A percentile compares a stretch with the other conserved stretches of the same genome.
These are phyloP conservation scores for Leptura quadrifasciata DNA, from an alignment of 2,888 invertebrate genomes.

Conservation along the genomic window DNA sequence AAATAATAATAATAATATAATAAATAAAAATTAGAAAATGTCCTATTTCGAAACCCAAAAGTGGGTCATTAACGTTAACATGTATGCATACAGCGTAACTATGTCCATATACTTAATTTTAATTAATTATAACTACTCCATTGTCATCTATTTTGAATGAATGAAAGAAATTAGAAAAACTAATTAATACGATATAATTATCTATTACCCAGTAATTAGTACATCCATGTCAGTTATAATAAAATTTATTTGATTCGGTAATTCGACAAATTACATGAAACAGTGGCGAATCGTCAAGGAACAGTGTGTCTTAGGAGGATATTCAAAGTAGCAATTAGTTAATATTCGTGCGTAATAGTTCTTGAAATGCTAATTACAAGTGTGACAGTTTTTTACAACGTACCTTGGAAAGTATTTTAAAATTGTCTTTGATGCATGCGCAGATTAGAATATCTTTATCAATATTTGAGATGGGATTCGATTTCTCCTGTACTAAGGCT, in stretches of 20 bases:
- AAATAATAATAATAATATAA: no score
- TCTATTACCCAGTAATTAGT: background rate
- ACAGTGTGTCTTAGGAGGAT: background rate
- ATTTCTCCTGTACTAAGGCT: no score
- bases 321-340: background rate
- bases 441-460: no score
- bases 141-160: conserved; percentile 3
- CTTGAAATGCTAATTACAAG: no score
- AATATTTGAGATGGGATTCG: no score
- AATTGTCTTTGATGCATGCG: no score
- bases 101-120: background rate
- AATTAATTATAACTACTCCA: conserved; percentile 11
- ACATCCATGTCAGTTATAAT: background rate
- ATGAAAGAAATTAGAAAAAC: conserved; percentile 3
- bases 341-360: background rate
- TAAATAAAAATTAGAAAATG: no score
- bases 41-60: background rate
- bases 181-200: conserved; percentile 3
- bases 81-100: background rate
- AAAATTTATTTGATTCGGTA: background rate
- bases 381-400: no score
- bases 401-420: no score
- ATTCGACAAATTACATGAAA: background rate
- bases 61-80: conserved; percentile 20
- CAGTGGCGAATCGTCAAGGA: conserved; percentile 2